Base-by-base conservation (phyloP, 2,797 vertebrate species). In the Clamator glandarius region DNA sequence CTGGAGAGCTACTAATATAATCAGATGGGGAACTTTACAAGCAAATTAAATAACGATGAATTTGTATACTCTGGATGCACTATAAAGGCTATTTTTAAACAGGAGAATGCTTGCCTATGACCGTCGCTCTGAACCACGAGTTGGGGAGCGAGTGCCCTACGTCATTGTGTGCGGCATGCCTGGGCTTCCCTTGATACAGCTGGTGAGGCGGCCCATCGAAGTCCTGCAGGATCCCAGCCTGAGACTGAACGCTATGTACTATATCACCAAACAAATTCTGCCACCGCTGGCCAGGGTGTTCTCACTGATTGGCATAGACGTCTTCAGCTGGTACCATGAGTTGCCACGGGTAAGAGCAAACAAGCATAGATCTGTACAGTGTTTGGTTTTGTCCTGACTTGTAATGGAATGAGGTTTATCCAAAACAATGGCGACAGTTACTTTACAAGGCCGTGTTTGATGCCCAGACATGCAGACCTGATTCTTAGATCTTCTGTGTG, bases 251-350 rank as follows among this genome's bases (percentile, higher is more conserved):
- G 97, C 98, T 78, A 98, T 98, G 7, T 99, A 99, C 97, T 99
- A 99, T 85, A 98, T 99, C 93, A 99, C 98, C 97, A 99, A 99
- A 95, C 99, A 99, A 94, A 99, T 99, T 88, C 98, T 99, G 94
- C 99, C 99, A 3, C 99, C 99, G 0, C 97, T 99, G 68, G 98
- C 98, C 21, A 98, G 99, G 79, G 97, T 99, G 46, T 99, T 99
- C 97, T 98, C 98, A 9, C 98, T 99, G 57, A 99, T 99, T 46
- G 99, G 99, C 17, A 98, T 99, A 28, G 99, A 99, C 2, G 99
- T 99, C 91, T 98, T 99, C 98, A 98, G 97, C 97, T 99, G 99
- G 99, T 99, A 99, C 97, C 98, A 99, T 29, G 98, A 99, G 97
- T 97, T 99, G 81, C 99, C 99, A 84, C 97, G 99, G 98, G 99